phyloP scores from a whole-genome alignment of 2,888 invertebrate genomes.

The Acanthococcus lagerstroemiae region DNA sequence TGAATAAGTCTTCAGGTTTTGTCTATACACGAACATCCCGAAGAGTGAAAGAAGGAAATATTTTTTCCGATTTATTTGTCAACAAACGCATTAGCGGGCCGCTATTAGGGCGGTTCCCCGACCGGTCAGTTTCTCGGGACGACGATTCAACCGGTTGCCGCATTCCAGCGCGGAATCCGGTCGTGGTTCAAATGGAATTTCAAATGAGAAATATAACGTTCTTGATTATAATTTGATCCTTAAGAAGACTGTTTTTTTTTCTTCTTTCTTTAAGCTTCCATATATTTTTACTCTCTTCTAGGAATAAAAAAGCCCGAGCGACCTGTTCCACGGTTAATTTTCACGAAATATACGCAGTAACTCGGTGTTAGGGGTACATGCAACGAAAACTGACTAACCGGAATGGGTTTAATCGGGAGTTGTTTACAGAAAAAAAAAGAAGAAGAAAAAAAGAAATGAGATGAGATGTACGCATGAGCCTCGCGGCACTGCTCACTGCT shows the following conservation, averaged over 20 bases:
- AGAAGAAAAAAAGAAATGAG: no score
- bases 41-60: background rate
- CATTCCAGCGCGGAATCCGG: slow-evolving; percentile 30
- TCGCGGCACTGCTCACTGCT: no score
- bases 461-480: no score
- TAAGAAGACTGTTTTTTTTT: background rate
- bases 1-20: background rate
- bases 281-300: background rate
- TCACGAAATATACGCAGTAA: no score
- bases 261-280: background rate
- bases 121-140: slow-evolving; percentile 7
- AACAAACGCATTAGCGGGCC: slow-evolving; percentile 20
- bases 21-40: background rate
- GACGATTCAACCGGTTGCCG: slow-evolving; percentile 24
- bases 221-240: slow-evolving; percentile 22
- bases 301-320: no score
- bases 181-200: slow-evolving; percentile 26
- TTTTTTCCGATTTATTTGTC: background rate
- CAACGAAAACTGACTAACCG: no score
- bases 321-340: background rate
- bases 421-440: no score
- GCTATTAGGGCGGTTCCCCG: slow-evolving; percentile 25
- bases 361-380: no score
- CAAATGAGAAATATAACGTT: slow-evolving; percentile 23
- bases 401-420: no score